Evolutionary conservation across 2,797 vertebrate species (phyloP).

Genomic region (Pitangus sulphuratus): DNA sequence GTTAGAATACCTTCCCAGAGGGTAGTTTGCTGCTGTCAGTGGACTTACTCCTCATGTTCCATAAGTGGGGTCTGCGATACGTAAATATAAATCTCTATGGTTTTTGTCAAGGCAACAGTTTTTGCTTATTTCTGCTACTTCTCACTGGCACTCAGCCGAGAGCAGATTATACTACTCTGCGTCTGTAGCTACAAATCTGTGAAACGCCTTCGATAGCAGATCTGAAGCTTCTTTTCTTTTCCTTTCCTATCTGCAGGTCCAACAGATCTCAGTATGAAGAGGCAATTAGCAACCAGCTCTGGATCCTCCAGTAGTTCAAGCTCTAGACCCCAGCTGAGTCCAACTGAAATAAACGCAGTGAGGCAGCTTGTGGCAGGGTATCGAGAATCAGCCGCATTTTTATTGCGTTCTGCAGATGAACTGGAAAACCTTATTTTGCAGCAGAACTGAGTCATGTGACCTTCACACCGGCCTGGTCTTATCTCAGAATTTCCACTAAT

Average conservation of each 20-base stretch:
- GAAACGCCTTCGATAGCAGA: not conserved
- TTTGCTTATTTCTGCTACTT: not conserved
- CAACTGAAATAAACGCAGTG: slow-evolving; percentile 85
- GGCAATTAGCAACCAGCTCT: slow-evolving; percentile 81
- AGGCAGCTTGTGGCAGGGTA: slow-evolving; percentile 86
- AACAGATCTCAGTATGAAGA: slow-evolving; percentile 89
- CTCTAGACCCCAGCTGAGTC: slow-evolving; percentile 84
- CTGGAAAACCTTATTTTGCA: slow-evolving; percentile 89
- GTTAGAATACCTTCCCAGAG: not conserved
- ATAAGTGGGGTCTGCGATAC: not conserved
- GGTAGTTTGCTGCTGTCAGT: not conserved
- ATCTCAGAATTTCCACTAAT: slow-evolving; percentile 80
- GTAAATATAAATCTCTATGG: not conserved
- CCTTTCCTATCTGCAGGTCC: slow-evolving; percentile 75
- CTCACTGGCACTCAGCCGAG: not conserved
- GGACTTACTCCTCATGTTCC: not conserved
- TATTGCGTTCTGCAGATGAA: slow-evolving; percentile 86
- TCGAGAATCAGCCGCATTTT: slow-evolving; percentile 84
- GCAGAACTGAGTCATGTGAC: slow-evolving; percentile 83
- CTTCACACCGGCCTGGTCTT: slow-evolving; percentile 69
- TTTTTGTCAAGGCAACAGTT: not conserved
- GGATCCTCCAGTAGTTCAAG: slow-evolving; percentile 80
- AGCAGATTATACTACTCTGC: not conserved
- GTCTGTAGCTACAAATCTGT: not conserved
- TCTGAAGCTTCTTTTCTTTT: slow-evolving; percentile 17